Base-by-base conservation (phyloP, 2,113 vertebrate species). In the Sardina pilchardus region DNA sequence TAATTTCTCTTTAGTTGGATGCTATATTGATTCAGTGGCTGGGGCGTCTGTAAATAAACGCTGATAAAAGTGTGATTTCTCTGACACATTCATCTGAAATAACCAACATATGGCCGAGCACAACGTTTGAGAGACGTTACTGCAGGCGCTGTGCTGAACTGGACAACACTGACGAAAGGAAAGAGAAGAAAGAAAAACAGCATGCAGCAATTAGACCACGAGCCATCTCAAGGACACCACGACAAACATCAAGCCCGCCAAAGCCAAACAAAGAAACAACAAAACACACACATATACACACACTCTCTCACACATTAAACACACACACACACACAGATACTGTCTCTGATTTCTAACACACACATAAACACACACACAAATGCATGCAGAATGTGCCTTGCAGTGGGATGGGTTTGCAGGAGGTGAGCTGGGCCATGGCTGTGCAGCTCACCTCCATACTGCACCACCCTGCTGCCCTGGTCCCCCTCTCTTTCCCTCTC, bases 401-500 rank as follows among this genome's bases (percentile, higher is more conserved):
- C 26, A 39, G 14, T 78, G 71, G 71, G 4, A 34, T 36, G 12
- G 12, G 30, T 78, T 34, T 36, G 30, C 16, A 4, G 71, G 26
- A 4, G 45, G 1, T 14, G 12, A 14, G 48, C 17, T 50, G 17
- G 53, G 7, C 19, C 53, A 59, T 59, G 19, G 30, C 14, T 78
- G 30, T 39, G 30, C 14, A 24, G 53, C 53, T 59, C 19, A 59
- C 53, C 53, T 24, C 53, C 6, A 19, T 24, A 59, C 53, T 21
- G 19, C 53, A 24, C 19, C 53, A 24, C 48, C 48, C 53, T 17
- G 19, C 21, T 44, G 24, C 16, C 39, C 39, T 42, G 39, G 39
- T 42, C 39, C 30, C 84, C 71, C 82, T n/a, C n/a, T n/a, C n/a
- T n/a, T n/a, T n/a, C n/a, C n/a, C 63, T 85, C 30, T 39, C 80